Percentiles rank a stretch among this genome's conserved stretches.
Conservation (phyloP, 2,888 invertebrate genomes). For the Caenorhabditis uteleia region DNA sequence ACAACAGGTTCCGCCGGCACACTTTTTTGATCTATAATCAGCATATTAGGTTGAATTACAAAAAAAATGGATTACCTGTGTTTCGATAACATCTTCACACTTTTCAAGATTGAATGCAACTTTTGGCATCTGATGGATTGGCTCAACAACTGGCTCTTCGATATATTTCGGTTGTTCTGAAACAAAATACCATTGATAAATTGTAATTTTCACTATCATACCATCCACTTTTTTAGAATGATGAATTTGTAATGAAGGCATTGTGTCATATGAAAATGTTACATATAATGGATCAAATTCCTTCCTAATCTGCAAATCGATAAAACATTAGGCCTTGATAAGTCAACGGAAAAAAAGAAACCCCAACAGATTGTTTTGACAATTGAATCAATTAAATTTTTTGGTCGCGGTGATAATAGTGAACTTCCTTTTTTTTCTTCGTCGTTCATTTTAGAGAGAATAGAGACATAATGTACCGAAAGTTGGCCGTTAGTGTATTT, state of each 20-base stretch:
- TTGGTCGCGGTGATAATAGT: conserved; percentile 11
- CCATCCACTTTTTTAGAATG: neutral
- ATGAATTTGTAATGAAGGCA: conserved; percentile 12
- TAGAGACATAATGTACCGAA: neutral
- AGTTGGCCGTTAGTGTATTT: too few relatives aligned
- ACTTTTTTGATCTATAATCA: neutral
- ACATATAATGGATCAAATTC: conserved; percentile 53
- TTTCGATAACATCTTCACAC: neutral
- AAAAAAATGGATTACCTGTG: neutral
- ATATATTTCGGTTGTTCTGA: conserved; percentile 11
- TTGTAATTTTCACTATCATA: too few relatives aligned
- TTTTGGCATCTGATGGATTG: too few relatives aligned
- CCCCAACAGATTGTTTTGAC: conserved; percentile 17
- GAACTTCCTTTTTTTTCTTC: conserved; percentile 11
- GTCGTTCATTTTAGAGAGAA: neutral
- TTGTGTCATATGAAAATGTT: conserved; percentile 4
- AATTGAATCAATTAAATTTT: too few relatives aligned
- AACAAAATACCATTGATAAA: too few relatives aligned
- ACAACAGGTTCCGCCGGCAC: neutral
- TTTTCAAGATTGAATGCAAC: neutral
- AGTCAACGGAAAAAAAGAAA: conserved; percentile 7
- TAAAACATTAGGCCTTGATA: conserved; percentile 3
- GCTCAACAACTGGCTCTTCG: too few relatives aligned
- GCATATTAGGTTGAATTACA: neutral
- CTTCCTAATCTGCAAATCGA: conserved; percentile 45